A percentile compares a stretch with the other conserved stretches of the same genome.
phyloP scores from a whole-genome alignment of 2,797 vertebrate species.

The Galaxias olidus region DNA sequence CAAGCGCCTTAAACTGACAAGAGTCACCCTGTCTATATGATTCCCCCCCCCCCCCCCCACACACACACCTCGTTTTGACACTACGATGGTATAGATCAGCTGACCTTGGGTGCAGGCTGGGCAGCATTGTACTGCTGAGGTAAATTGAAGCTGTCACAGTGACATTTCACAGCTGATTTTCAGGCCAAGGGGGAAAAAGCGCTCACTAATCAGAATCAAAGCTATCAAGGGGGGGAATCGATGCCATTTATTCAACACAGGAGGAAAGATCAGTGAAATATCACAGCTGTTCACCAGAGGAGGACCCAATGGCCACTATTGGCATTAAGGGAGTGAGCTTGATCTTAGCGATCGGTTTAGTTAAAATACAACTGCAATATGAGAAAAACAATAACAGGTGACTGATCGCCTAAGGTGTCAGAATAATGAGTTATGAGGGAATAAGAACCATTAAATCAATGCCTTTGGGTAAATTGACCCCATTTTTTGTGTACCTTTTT shows the following conservation, averaged over 20 bases:
- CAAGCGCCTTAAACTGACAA: background rate
- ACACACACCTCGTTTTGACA: too few species aligned
- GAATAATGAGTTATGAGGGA: slow-evolving; percentile 43
- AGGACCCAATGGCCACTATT: slow-evolving; percentile 1
- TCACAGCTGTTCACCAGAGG: background rate
- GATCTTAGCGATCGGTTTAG: slow-evolving; percentile 2
- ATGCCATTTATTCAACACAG: slow-evolving; percentile 28
- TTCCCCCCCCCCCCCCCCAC: background rate
- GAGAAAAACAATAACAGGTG: slow-evolving; percentile 28
- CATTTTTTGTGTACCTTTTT: background rate
- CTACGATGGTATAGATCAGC: slow-evolving; percentile 3
- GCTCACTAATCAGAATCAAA: slow-evolving; percentile 36
- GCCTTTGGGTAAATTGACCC: slow-evolving; percentile 34
- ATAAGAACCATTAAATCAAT: slow-evolving; percentile 32
- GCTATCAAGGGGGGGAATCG: slow-evolving; percentile 25
- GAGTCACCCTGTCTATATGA: slow-evolving; percentile 5
- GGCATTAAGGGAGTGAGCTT: background rate
- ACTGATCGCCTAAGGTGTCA: slow-evolving; percentile 35
- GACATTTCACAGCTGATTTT: slow-evolving; percentile 36
- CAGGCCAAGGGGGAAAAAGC: slow-evolving; percentile 24
- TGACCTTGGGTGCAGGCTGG: slow-evolving; percentile 24
- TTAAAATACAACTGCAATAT: background rate
- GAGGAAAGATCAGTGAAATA: background rate
- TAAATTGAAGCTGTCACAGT: slow-evolving; percentile 39
- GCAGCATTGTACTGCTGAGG: slow-evolving; percentile 27